Base-by-base conservation (phyloP, 2,797 vertebrate species). In the Mastacembelus armatus region DNA sequence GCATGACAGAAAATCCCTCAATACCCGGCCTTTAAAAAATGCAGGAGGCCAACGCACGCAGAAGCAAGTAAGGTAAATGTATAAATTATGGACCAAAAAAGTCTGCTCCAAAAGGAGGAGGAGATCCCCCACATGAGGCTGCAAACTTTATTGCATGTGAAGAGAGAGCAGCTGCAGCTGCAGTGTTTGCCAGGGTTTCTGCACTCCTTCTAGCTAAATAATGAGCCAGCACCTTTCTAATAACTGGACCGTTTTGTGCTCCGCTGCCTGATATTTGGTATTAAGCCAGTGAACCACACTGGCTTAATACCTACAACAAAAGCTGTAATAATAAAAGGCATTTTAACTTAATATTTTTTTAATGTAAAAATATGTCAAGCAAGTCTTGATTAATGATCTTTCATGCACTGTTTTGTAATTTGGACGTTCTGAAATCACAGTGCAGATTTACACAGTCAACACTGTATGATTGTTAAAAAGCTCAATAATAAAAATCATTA, bases 1-100 rank as follows among this genome's bases (percentile, higher is more conserved):
- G 93, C 94, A 94, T 82, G 92, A 93, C 92, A 95, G 92, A 95
- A 89, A 95, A 93, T 96, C 95, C 95, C 95, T 94, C 93, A 95
- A 93, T 95, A 90, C 94, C 91, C 86, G 87, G 90, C 85, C 93
- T 95, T 95, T 96, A 95, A 97, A 91, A 96, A 95, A 96, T 96
- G 95, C 94, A 97, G 91, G 90, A 96, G 94, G 91, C 85, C 84
- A 71, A 90, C 50, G 90, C 95, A 95, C 92, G 94, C 93, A 95
- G 91, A 90, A 93, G 93, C 91, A 89, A 90, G 85, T 88, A 88
- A 91, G 90, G 91, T 91, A 92, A 92, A 92, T 84, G 91, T 92
- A 93, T 91, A 92, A 92, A 91, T 94, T 92, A 94, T 92, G 79
- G 84, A 91, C 78, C 65, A 59, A 86, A 90, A 92, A 91, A 91